Percentiles rank a stretch among this genome's conserved stretches.
Evolutionary conservation across 2,797 vertebrate genomes (phyloP).

Genomic region (Sciurus carolinensis): DNA sequence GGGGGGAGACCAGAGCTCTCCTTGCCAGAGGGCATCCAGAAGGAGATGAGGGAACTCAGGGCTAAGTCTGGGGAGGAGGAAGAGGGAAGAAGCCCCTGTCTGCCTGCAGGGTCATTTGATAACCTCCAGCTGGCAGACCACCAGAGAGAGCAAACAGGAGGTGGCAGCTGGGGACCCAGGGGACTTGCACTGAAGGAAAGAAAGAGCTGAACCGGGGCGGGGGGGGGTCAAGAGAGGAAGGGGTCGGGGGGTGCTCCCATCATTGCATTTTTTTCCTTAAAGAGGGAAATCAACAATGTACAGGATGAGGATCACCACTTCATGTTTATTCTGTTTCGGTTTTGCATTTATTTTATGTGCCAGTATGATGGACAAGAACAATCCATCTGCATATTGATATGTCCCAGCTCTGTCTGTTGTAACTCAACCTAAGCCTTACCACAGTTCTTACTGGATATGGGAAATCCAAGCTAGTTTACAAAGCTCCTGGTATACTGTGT

Average conservation of each 20-base stretch:
- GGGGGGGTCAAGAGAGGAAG: not conserved
- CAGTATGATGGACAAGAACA: not conserved
- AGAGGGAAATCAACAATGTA: not conserved
- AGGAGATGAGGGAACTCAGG: not conserved
- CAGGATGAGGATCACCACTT: not conserved
- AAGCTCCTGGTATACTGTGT: not conserved
- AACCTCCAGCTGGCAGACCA: not conserved
- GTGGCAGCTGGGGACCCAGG: not conserved
- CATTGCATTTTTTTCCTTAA: not conserved
- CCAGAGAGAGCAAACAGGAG: not conserved
- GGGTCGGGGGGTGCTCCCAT: not conserved
- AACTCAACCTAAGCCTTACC: not conserved
- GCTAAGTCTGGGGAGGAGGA: not conserved
- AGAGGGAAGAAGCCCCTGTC: not conserved
- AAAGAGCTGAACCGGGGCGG: not conserved
- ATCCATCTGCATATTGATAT: too few relatives aligned
- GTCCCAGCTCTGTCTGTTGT: not conserved
- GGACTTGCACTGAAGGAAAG: not conserved
- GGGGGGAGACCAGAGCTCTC: not conserved
- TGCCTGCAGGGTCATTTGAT: not conserved
- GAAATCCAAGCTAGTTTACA: not conserved
- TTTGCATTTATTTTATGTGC: not conserved
- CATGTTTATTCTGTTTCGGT: not conserved
- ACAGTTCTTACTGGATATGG: not conserved
- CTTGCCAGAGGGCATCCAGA: not conserved